These are phyloP conservation scores for Rachycentron canadum DNA, from an alignment of 2,797 vertebrate genomes.

Conservation along the genomic window DNA sequence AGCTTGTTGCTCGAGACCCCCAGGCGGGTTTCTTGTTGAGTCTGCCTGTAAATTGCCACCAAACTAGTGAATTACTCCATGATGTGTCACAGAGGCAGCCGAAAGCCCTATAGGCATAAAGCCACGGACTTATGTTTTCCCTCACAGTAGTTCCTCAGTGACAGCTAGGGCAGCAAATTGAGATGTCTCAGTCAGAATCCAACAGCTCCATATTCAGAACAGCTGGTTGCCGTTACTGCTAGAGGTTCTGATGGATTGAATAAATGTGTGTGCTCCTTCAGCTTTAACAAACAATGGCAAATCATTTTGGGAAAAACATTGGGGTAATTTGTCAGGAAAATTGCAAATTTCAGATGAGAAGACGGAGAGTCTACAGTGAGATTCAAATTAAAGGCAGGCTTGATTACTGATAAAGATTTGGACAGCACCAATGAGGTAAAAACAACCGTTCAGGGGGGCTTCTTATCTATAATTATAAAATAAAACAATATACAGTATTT, in stretches of 20 bases:
- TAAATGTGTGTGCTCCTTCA: constrained; percentile 6
- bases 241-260: constrained; percentile 47
- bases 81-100: constrained; percentile 72
- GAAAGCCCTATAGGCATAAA: constrained; percentile 74
- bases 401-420: too few relatives aligned
- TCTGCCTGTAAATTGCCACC: constrained; percentile 81
- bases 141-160: constrained; percentile 71
- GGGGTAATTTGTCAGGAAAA: constrained; percentile 44
- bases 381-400: too few relatives aligned
- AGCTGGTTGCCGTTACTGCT: constrained; percentile 50
- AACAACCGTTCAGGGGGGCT: too few relatives aligned
- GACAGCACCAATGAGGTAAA: too few relatives aligned
- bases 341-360: constrained; percentile 10
- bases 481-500: too few relatives aligned
- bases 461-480: too few relatives aligned
- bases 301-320: constrained; percentile 21
- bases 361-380: neutral
- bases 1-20: constrained; percentile 70
- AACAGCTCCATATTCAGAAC: constrained; percentile 59
- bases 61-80: constrained; percentile 81
- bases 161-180: constrained; percentile 67
- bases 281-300: constrained; percentile 49
- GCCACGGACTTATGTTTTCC: constrained; percentile 65
- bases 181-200: constrained; percentile 69
- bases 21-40: constrained; percentile 74